These are phyloP conservation scores for Mamestra brassicae DNA, from an alignment of 2,888 invertebrate species.

Conservation along the genomic window DNA sequence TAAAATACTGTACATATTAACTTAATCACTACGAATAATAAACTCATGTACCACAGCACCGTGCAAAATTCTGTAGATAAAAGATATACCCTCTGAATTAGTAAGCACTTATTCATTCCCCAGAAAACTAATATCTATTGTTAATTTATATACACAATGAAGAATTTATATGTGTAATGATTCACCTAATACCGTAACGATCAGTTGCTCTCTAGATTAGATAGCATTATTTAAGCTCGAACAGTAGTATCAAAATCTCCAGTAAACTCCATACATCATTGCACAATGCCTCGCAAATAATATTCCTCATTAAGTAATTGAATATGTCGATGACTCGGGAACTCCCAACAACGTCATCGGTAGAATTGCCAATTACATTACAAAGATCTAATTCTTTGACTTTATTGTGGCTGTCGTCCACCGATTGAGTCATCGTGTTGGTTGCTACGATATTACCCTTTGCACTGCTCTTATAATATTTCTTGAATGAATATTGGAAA, in stretches of 20 bases:
- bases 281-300: conserved; percentile 16
- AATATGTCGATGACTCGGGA: conserved; percentile 31
- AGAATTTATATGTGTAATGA: conserved; percentile 10
- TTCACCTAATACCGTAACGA: conserved; percentile 16
- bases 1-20: neutral
- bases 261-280: conserved; percentile 1
- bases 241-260: conserved; percentile 2
- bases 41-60: neutral
- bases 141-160: conserved; percentile 1
- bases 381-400: conserved; percentile 47
- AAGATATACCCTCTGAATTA: neutral
- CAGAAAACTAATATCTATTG: neutral
- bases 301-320: conserved; percentile 26
- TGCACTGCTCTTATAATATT: neutral
- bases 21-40: neutral
- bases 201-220: conserved; percentile 27
- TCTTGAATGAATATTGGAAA: conserved; percentile 1
- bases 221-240: conserved; percentile 13
- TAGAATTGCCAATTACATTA: conserved; percentile 53
- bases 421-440: conserved; percentile 38
- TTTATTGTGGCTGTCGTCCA: conserved; percentile 37
- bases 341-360: conserved; percentile 31
- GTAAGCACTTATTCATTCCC: neutral
- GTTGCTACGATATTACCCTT: conserved; percentile 18
- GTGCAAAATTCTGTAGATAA: neutral